These are phyloP conservation scores for Pentalonia nigronervosa DNA, from an alignment of 1,140 invertebrate genomes.

Conservation along the genomic window DNA sequence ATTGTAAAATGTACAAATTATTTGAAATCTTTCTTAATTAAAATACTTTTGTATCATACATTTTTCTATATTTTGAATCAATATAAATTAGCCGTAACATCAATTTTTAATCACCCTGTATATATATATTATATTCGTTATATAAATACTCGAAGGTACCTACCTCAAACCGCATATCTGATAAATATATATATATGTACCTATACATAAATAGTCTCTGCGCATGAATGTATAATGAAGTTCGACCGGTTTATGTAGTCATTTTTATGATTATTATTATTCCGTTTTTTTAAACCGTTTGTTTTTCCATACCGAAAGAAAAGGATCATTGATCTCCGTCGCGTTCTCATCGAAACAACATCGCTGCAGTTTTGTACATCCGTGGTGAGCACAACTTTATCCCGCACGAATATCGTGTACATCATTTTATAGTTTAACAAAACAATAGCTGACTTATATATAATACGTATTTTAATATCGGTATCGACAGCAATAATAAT, in stretches of 20 bases:
- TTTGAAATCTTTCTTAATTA: no score
- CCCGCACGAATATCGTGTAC: no score
- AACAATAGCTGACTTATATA: no score
- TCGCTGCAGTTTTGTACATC: not conserved
- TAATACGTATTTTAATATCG: no score
- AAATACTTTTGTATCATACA: no score
- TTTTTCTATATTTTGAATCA: no score
- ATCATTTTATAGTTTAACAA: no score
- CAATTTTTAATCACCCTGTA: no score
- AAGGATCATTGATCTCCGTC: not conserved
- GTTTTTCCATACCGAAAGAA: not conserved
- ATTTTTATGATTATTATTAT: conserved; percentile 20
- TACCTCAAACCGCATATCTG: not conserved
- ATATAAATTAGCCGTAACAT: no score
- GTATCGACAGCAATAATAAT: no score
- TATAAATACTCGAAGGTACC: not conserved
- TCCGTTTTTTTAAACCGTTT: not conserved
- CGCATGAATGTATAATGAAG: conserved; percentile 45
- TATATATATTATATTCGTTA: no score
- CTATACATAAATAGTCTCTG: not conserved
- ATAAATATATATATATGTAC: not conserved
- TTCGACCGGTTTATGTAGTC: conserved; percentile 41
- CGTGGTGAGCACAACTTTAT: not conserved
- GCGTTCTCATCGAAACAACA: not conserved
- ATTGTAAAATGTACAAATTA: no score